Percentiles rank a stretch among this genome's conserved stretches.
These are phyloP conservation scores for Drosophila nigricruria DNA, from an alignment of 2,888 invertebrate species.

Conservation along the genomic window DNA sequence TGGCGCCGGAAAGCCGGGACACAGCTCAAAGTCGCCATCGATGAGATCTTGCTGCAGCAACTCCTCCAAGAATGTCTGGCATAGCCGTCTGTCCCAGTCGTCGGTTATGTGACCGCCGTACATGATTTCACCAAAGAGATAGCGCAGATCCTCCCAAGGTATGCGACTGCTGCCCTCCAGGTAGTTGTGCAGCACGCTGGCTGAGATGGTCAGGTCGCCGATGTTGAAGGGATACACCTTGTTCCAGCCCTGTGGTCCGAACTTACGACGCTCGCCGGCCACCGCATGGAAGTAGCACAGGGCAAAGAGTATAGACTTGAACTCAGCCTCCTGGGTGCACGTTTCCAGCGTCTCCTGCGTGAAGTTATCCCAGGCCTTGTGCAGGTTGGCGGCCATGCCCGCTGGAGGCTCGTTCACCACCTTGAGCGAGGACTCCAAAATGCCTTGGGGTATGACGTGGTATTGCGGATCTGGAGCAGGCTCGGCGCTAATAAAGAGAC, in stretches of 20 bases:
- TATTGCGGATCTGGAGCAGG: slow-evolving; percentile 90
- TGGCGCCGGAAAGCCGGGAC: slow-evolving; percentile 94
- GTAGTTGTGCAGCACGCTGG: slow-evolving; percentile 96
- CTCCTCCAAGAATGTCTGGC: slow-evolving; percentile 93
- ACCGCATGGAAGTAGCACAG: slow-evolving; percentile 98
- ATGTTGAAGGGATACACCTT: slow-evolving; percentile 92
- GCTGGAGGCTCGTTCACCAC: slow-evolving; percentile 98
- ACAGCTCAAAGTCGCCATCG: slow-evolving; percentile 93
- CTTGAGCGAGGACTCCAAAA: slow-evolving; percentile 96
- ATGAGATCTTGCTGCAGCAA: slow-evolving; percentile 94
- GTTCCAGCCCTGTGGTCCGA: slow-evolving; percentile 98
- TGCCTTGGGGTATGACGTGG: slow-evolving; percentile 92
- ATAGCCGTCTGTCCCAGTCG: slow-evolving; percentile 97
- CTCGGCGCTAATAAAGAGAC: slow-evolving; percentile 95
- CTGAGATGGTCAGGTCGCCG: slow-evolving; percentile 96
- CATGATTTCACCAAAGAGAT: slow-evolving; percentile 98
- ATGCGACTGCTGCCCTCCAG: slow-evolving; percentile 95
- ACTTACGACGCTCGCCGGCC: slow-evolving; percentile 96
- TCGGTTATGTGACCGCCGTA: slow-evolving; percentile 99
- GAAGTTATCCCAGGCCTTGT: slow-evolving; percentile 97
- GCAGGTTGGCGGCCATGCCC: slow-evolving; percentile 97
- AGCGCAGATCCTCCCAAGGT: slow-evolving; percentile 97
- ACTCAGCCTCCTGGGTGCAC: slow-evolving; percentile 97
- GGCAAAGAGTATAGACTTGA: slow-evolving; percentile 95
- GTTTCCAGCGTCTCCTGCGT: slow-evolving; percentile 96